A percentile compares a stretch with the other conserved stretches of the same genome.
These are phyloP conservation scores for Rhimphoctona megacephalus DNA, from an alignment of 2,888 invertebrate species.

Conservation along the genomic window DNA sequence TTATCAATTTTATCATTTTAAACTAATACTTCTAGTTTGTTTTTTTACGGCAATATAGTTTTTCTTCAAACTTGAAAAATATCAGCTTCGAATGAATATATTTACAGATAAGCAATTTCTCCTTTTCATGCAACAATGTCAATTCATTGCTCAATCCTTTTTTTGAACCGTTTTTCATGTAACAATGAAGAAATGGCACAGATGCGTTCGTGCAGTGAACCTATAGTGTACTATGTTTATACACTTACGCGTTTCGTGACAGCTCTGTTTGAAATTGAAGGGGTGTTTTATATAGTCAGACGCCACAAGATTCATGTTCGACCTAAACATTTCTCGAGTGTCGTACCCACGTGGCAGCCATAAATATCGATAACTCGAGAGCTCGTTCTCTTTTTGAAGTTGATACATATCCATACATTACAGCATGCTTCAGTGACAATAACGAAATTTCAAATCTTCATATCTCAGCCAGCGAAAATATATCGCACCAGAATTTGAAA, in stretches of 20 bases:
- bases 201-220: not conserved
- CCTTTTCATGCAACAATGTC: no score
- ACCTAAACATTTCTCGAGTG: conserved; percentile 43
- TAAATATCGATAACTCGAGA: conserved; percentile 62
- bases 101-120: not conserved
- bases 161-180: not conserved
- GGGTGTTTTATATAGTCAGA: conserved; percentile 3
- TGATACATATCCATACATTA: not conserved
- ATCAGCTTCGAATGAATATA: not conserved
- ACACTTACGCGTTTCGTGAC: conserved; percentile 27
- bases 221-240: no score
- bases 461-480: not conserved
- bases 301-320: conserved; percentile 46
- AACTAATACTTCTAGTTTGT: not conserved
- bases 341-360: conserved; percentile 34
- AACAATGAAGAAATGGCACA: not conserved
- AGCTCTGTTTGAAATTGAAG: conserved; percentile 39
- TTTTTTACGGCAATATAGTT: not conserved
- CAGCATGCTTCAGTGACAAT: not conserved
- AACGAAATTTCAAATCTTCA: not conserved
- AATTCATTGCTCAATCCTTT: not conserved
- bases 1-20: no score
- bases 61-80: not conserved
- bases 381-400: not conserved
- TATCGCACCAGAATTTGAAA: not conserved